Evolutionary conservation across 2,113 vertebrate genomes (phyloP).

Genomic region (Antigone vipio): DNA sequence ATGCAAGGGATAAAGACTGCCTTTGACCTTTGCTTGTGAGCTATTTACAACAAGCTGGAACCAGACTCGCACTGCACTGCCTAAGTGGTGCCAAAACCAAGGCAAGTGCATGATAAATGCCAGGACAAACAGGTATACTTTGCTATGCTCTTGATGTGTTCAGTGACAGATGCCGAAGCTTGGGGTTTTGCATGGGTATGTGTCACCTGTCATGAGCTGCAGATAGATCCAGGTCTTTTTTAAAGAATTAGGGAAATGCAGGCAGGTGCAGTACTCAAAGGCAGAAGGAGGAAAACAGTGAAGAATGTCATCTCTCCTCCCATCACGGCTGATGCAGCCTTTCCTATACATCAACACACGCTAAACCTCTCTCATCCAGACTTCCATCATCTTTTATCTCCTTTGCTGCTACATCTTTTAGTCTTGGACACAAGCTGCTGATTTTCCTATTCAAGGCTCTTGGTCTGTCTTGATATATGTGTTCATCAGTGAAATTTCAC

Average conservation of each 20-base stretch:
- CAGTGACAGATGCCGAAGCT: neutral
- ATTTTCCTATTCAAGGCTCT: neutral
- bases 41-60: neutral
- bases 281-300: neutral
- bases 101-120: neutral
- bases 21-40: neutral
- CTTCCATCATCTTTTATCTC: neutral
- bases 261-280: neutral
- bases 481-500: neutral
- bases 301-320: neutral
- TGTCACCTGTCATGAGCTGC: constrained; percentile 26
- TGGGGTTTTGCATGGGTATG: constrained; percentile 10
- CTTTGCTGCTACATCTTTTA: neutral
- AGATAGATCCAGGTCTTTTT: constrained; percentile 16
- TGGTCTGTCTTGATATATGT: neutral
- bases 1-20: neutral
- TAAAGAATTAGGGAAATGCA: neutral
- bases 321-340: neutral
- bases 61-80: neutral
- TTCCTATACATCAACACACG: neutral
- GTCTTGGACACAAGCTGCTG: neutral
- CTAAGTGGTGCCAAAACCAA: neutral
- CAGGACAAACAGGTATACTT: constrained; percentile 21
- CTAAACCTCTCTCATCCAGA: neutral
- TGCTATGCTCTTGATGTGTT: neutral